phyloP scores from a whole-genome alignment of 2,113 vertebrate genomes.

The Megaceryle maxima region DNA sequence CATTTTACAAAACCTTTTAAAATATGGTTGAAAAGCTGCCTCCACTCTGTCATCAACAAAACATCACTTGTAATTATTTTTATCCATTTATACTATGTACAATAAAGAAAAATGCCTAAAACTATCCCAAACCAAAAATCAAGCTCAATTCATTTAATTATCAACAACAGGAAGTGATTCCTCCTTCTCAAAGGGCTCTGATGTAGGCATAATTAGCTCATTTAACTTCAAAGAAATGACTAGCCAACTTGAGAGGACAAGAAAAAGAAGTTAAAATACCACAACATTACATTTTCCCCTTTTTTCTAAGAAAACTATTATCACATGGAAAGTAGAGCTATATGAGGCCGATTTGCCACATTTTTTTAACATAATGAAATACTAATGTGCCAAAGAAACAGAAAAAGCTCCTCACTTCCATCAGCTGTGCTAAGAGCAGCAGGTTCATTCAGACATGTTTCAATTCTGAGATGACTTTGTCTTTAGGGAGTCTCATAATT shows the following conservation, averaged over 20 bases:
- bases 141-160: conserved; percentile 23
- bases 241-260: neutral
- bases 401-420: neutral
- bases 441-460: neutral
- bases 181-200: conserved; percentile 38
- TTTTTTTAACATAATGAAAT: neutral
- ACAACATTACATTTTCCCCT: neutral
- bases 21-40: conserved; percentile 3
- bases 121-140: conserved; percentile 38
- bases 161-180: conserved; percentile 27
- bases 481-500: neutral
- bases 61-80: conserved; percentile 34
- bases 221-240: conserved; percentile 63
- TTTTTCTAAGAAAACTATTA: neutral
- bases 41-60: conserved; percentile 2
- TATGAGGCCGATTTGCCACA: neutral
- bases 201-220: conserved; percentile 53
- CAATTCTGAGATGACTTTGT: neutral
- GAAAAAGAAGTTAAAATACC: conserved; percentile 16
- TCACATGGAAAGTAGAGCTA: neutral
- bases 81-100: conserved; percentile 7
- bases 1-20: conserved; percentile 14
- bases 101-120: conserved; percentile 14
- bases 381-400: neutral
- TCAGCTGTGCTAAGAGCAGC: neutral